These are phyloP conservation scores for Tenthredo amoena DNA, from an alignment of 2,888 invertebrate species.

Conservation along the genomic window DNA sequence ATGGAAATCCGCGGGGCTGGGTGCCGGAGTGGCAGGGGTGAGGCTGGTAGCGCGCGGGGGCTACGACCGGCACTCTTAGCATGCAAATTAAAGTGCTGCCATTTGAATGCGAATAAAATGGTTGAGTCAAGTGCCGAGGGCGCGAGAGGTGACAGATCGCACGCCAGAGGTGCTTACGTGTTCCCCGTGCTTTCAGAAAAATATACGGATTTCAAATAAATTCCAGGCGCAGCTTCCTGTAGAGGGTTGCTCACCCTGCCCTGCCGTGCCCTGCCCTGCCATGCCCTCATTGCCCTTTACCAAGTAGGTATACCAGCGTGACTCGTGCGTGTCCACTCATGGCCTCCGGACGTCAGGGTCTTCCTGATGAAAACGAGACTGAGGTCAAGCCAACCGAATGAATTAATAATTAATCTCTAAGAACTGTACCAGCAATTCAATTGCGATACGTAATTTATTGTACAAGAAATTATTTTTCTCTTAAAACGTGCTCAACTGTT, in stretches of 20 bases:
- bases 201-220: conserved; percentile 52
- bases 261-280: not conserved
- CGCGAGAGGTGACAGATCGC: conserved; percentile 71
- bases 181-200: conserved; percentile 57
- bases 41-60: conserved; percentile 65
- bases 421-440: not conserved
- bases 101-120: conserved; percentile 78
- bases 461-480: not conserved
- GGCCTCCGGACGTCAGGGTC: conserved; percentile 13
- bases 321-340: conserved; percentile 10
- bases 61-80: conserved; percentile 74
- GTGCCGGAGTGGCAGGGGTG: conserved; percentile 63
- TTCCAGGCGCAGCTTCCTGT: conserved; percentile 39
- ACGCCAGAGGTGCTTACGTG: conserved; percentile 69
- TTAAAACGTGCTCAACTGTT: not conserved
- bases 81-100: conserved; percentile 78
- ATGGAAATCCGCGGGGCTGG: conserved; percentile 74
- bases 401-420: not conserved
- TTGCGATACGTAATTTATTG: not conserved
- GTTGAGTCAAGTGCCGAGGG: conserved; percentile 61
- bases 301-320: not conserved
- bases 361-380: not conserved
- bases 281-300: not conserved
- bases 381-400: not conserved
- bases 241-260: conserved; percentile 10